Evolutionary conservation across 2,797 vertebrate species (phyloP).

Genomic region (Rhodeus uyekii): DNA sequence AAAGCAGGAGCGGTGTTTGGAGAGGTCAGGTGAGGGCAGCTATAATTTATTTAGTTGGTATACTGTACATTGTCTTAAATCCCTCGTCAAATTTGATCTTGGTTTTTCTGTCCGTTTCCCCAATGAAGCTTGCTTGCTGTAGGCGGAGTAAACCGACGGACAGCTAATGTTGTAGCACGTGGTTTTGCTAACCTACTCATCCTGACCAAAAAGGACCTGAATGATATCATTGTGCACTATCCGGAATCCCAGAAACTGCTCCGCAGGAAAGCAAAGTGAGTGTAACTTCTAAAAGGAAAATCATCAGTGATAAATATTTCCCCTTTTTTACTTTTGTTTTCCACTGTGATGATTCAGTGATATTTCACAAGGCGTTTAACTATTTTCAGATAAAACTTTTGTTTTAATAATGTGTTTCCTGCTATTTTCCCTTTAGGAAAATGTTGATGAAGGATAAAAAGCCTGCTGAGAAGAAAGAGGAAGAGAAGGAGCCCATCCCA

Average conservation of each 20-base stretch:
- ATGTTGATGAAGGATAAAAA: constrained; percentile 88
- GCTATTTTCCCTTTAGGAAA: constrained; percentile 75
- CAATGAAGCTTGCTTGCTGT: constrained; percentile 85
- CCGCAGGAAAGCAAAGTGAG: constrained; percentile 92
- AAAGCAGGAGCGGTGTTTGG: constrained; percentile 94
- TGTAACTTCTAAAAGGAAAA: not conserved
- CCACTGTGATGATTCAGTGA: not conserved
- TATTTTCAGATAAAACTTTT: not conserved
- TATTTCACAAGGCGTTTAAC: not conserved
- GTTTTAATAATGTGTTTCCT: not conserved
- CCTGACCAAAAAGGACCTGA: constrained; percentile 95
- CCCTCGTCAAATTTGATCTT: not conserved
- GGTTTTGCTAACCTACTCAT: constrained; percentile 98
- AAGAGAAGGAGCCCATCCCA: constrained; percentile 63
- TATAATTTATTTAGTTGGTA: not conserved
- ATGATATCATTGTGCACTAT: constrained; percentile 94
- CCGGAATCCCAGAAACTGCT: constrained; percentile 97
- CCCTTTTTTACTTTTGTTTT: not conserved
- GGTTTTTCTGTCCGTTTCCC: constrained; percentile 30
- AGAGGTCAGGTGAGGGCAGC: constrained; percentile 87
- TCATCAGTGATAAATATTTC: not conserved
- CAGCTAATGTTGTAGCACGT: constrained; percentile 92
- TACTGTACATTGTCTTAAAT: not conserved
- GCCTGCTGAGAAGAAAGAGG: constrained; percentile 77
- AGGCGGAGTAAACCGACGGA: constrained; percentile 92